Evolutionary conservation across 2,797 vertebrate genomes (phyloP).

Genomic region (Morus bassanus): DNA sequence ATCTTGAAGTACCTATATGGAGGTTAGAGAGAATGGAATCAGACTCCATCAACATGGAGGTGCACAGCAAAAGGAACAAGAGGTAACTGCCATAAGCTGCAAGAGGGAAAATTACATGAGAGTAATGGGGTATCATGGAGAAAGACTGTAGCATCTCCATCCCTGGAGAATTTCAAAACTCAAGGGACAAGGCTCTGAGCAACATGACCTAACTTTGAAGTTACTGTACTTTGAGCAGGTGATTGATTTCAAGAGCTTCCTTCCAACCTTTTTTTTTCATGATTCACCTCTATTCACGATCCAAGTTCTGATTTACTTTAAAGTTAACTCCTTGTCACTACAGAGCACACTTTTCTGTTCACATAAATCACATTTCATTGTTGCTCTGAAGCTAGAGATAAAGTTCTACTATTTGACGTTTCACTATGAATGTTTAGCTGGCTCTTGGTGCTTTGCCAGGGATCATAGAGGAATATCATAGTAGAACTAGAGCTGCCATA

Average conservation of each 20-base stretch:
- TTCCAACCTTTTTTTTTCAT: background rate
- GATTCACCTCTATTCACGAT: background rate
- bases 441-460: background rate
- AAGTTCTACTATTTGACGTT: background rate
- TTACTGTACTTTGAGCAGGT: background rate
- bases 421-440: background rate
- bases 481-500: background rate
- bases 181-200: background rate
- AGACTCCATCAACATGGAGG: background rate
- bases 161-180: background rate
- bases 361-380: background rate
- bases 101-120: background rate
- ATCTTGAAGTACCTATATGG: background rate
- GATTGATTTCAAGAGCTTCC: background rate
- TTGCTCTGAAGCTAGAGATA: background rate
- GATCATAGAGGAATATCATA: background rate
- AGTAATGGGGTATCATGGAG: background rate
- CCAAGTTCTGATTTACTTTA: background rate
- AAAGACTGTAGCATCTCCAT: background rate
- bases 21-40: background rate
- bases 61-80: background rate
- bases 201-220: background rate
- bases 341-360: background rate
- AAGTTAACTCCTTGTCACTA: background rate
- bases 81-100: background rate